Base-by-base conservation (phyloP, 1,140 invertebrate genomes). In the Gryllus bimaculatus region DNA sequence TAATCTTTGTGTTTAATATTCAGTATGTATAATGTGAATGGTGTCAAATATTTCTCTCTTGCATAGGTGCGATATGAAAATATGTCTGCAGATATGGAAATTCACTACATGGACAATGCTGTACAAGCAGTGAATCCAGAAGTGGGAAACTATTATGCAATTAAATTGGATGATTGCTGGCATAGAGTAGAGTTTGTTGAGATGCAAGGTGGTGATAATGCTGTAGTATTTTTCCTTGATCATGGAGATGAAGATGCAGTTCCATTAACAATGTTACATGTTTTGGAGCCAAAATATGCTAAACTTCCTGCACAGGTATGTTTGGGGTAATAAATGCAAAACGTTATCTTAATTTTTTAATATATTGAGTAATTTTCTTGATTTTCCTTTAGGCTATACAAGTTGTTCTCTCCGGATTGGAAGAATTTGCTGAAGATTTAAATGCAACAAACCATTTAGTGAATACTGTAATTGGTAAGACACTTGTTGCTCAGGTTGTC, bases 171-270 rank as follows among this genome's bases (percentile, higher is more conserved):
- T 0, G 87, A 89, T 5, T 86, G 83, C 4, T 92, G 90, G 89
- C 88, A 89, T 78, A 85, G 92, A 77, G 90, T 90, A 0, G 87
- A 89, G 77, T 88, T 90, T 8, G 81, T 89, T 74, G 87, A 88
- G 39, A 84, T 88, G 12, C 10, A 66, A 66, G 81, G 86, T 75
- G 49, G 79, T 0, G 78, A 86, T 5, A 84, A 85, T 6, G 84
- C 87, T 26, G 84, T 85, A 4, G 89, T 91, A 76, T 90, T 90
- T 73, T 88, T 91, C 13, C 89, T 92, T 7, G 92, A 93, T 81
- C 88, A 87, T 76, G 91, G 92, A 5, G 90, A 91, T 80, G 88
- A 88, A 78, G 88, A 89, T 21, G 79, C 82, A 0, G 86, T 91
- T 8, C 80, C 83, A n/a, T 81, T 85, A 8, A 82, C 83, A 5